These are phyloP conservation scores for Grus americana DNA, from an alignment of 2,113 vertebrate species.

Conservation along the genomic window DNA sequence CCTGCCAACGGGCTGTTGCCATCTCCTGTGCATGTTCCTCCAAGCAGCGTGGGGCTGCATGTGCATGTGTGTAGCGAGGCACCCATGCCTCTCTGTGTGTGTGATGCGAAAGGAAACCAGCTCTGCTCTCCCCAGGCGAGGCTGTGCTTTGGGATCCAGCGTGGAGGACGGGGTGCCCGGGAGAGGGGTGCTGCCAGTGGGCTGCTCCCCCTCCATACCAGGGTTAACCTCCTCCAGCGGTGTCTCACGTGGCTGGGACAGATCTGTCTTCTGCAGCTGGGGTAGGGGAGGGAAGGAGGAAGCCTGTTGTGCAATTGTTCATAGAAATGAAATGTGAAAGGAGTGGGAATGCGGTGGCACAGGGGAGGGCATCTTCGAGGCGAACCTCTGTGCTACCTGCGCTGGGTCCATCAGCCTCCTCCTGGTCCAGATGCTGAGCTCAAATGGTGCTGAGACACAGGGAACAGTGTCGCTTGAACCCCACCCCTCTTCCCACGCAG, in stretches of 20 bases:
- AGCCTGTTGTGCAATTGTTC: neutral
- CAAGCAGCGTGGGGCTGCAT: neutral
- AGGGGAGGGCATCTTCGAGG: neutral
- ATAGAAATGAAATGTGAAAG: neutral
- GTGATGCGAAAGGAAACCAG: neutral
- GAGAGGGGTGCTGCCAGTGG: neutral
- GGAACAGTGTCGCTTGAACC: neutral
- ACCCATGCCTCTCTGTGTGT: rapidly evolving
- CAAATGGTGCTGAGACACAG: neutral
- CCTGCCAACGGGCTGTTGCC: neutral
- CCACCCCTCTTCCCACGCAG: neutral
- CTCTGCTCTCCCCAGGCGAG: neutral
- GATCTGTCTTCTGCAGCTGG: neutral
- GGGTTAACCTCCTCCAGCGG: neutral
- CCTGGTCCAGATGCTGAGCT: neutral
- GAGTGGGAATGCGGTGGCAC: neutral
- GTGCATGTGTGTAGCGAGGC: rapidly evolving
- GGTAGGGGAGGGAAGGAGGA: neutral
- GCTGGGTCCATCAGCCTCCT: neutral
- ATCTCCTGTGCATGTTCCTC: rapidly evolving
- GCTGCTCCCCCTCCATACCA: neutral
- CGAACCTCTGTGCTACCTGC: neutral
- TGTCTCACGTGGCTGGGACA: neutral
- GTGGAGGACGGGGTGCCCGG: neutral
- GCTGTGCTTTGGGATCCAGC: rapidly evolving